Conservation (phyloP, 2,888 invertebrate genomes). For the Trichopoda pennipes region DNA sequence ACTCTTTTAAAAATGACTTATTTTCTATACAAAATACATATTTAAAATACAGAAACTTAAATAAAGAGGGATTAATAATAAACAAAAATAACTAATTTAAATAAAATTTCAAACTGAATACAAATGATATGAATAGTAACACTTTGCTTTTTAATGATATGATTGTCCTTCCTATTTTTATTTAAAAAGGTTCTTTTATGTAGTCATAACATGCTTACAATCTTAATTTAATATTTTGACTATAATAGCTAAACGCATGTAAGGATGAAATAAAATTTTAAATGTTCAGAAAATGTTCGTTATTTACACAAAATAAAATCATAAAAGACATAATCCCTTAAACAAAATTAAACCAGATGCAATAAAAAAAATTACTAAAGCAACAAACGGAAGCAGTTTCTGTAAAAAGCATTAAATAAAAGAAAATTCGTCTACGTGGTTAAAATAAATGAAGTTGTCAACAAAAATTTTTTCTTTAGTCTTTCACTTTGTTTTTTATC, state of each 20-base stretch:
- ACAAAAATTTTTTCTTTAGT: conserved; percentile 24
- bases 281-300: too few relatives aligned
- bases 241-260: neutral
- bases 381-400: conserved; percentile 59
- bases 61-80: neutral
- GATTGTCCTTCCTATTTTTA: conserved; percentile 2
- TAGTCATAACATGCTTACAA: conserved; percentile 26
- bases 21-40: neutral
- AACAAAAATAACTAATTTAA: neutral
- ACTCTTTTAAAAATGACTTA: conserved; percentile 30
- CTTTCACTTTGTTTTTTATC: neutral
- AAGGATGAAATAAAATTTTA: too few relatives aligned
- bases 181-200: conserved; percentile 4
- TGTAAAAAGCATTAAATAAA: conserved; percentile 45
- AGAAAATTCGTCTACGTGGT: conserved; percentile 63
- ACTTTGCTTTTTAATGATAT: neutral
- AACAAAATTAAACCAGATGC: neutral
- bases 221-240: conserved; percentile 10
- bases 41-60: too few relatives aligned
- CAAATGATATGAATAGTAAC: conserved; percentile 6
- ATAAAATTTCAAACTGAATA: neutral
- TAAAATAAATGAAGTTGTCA: conserved; percentile 66
- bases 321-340: conserved; percentile 29
- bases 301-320: neutral
- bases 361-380: conserved; percentile 6